Percentiles rank a stretch among this genome's conserved stretches.
These are phyloP conservation scores for Meghimatium bilineatum DNA, from an alignment of 2,888 invertebrate genomes.

Conservation along the genomic window DNA sequence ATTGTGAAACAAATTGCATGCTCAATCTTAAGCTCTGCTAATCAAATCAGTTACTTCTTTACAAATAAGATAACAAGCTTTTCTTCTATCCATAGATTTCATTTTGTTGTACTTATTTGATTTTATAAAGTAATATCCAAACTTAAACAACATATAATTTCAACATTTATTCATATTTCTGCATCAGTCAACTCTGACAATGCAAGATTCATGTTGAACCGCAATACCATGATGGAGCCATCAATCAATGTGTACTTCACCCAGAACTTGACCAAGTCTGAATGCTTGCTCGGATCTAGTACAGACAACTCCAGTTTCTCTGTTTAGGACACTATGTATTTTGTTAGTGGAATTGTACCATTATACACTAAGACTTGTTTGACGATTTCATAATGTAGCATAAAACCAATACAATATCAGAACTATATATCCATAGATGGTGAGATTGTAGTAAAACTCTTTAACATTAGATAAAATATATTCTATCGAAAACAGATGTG, in stretches of 20 bases:
- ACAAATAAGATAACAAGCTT: no score
- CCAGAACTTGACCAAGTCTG: constrained; percentile 5
- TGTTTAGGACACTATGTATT: background rate
- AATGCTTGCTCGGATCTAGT: background rate
- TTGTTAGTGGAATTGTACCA: background rate
- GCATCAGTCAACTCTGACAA: constrained; percentile 5
- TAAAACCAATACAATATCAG: background rate
- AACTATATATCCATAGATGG: no score
- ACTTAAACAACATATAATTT: background rate
- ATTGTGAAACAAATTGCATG: no score
- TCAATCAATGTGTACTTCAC: constrained; percentile 11
- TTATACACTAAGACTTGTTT: background rate
- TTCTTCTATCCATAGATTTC: background rate
- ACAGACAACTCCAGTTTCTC: background rate
- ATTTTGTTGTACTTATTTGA: background rate
- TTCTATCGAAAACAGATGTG: no score
- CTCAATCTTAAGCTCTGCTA: no score
- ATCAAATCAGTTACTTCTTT: no score
- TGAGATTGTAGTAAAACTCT: no score
- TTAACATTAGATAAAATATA: no score
- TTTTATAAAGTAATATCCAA: background rate
- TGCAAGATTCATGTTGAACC: no score
- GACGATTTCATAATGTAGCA: background rate
- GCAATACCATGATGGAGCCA: background rate
- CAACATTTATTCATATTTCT: constrained; percentile 15